Conservation (phyloP, 30 jellyfish, hydroid and myxozoan species). For the Hydractinia symbiolongicarpus region DNA sequence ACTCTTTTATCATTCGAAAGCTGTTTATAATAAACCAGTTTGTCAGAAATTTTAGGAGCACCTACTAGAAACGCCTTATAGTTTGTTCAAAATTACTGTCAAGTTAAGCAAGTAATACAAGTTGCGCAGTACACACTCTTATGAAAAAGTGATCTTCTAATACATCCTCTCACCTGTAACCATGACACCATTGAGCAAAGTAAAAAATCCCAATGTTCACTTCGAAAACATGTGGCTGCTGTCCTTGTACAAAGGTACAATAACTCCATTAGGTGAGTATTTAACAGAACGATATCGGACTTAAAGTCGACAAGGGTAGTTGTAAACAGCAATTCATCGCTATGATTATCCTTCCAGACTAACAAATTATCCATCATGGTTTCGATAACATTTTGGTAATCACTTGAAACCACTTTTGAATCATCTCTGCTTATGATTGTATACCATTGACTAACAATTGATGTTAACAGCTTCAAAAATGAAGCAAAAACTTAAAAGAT, state of each 20-base stretch:
- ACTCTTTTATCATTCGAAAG: no score
- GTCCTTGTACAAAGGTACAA: slow-evolving; percentile 9
- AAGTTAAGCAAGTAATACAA: no score
- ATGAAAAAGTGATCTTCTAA: no score
- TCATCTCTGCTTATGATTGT: neutral
- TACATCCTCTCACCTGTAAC: slow-evolving; percentile 59
- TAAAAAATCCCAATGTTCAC: slow-evolving; percentile 76
- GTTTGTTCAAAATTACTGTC: no score
- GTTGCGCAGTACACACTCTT: no score
- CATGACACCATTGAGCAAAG: slow-evolving; percentile 84
- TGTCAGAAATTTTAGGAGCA: no score
- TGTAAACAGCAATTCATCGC: neutral
- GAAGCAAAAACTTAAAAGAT: neutral
- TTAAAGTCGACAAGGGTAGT: neutral
- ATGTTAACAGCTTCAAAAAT: neutral
- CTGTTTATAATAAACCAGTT: no score
- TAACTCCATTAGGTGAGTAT: slow-evolving; percentile 3
- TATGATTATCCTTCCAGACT: slow-evolving; percentile 10
- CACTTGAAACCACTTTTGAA: neutral
- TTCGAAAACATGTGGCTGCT: neutral
- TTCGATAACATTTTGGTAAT: neutral
- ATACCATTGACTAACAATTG: neutral
- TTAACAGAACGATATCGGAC: slow-evolving; percentile 1
- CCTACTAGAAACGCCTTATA: no score
- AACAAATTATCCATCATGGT: neutral